Base-by-base conservation (phyloP, 1,140 invertebrate species). In the Meloidogyne chitwoodi region DNA sequence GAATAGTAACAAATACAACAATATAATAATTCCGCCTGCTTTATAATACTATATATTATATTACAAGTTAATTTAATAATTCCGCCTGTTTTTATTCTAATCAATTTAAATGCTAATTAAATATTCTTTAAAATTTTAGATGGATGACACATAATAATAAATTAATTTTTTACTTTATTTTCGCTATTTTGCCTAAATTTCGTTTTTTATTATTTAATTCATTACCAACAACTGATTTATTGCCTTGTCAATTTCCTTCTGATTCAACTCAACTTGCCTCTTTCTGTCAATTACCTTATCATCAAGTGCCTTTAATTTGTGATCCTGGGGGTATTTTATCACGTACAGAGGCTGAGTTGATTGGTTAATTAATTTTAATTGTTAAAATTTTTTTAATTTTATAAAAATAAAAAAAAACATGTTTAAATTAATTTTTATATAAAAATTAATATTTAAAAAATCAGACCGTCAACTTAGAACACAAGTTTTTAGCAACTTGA, bases 311-410 rank as follows among this genome's bases (percentile, higher is more conserved):
- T 38, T 69, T 34, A 26, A 34, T 74, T 19, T 74, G 73, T 48
- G 73, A 74, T 44, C 73, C 73, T 1, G 73, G 56, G n/a, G 62
- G 62, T 27, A 66, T 74, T 26, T 41, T 74, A 24, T 66, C 62
- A 12, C 34, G 73, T 12, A 74, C 73, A 24, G 73, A 74, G 44
- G 73, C 62, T 27, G 73, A 74, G 41, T n/a, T 74, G 27, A 74
- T 74, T n/a, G 64, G 73, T 72, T 14, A 64, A 24, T 44, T 31
- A 65, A 26, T 10, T 61, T 4, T 5, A 44, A 29, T 1, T 26
- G 24, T 62, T 11, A 31, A 44, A n/a, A 24, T 10, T 38, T n/a
- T 24, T 68, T 10, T 26, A 19, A 22, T 61, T 62, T 22, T 26
- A 69, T 27, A 31, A 44, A n/a, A 19, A n/a, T n/a, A n/a, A n/a